These are phyloP conservation scores for Dromiciops gliroides DNA, from an alignment of 2,113 vertebrate species.

Conservation along the genomic window DNA sequence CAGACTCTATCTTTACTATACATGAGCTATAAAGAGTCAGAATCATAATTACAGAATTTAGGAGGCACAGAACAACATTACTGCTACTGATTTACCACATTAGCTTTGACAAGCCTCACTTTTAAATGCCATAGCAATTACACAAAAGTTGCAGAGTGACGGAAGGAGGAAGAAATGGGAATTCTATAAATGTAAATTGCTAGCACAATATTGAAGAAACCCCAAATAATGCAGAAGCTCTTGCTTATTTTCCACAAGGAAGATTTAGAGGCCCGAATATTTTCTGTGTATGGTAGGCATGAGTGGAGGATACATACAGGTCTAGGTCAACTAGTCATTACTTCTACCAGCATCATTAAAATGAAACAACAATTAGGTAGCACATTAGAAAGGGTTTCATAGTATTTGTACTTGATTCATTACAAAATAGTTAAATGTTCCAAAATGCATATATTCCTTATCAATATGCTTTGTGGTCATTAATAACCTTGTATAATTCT, in stretches of 20 bases:
- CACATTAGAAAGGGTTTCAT: background rate
- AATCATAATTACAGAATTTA: conserved; percentile 40
- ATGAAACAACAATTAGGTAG: background rate
- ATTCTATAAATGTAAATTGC: background rate
- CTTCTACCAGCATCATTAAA: background rate
- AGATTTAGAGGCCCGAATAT: background rate
- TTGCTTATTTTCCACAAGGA: conserved; percentile 13
- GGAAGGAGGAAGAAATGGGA: background rate
- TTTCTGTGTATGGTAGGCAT: background rate
- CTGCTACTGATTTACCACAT: background rate
- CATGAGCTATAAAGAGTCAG: background rate
- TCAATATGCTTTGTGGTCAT: background rate
- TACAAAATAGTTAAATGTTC: background rate
- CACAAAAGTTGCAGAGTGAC: background rate
- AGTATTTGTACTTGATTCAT: background rate
- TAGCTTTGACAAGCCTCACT: background rate
- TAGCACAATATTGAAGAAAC: background rate
- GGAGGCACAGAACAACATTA: background rate
- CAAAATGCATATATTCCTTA: background rate
- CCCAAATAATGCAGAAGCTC: background rate
- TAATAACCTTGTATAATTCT: background rate
- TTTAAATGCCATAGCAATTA: conserved; percentile 23
- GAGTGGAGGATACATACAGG: background rate
- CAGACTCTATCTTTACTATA: background rate
- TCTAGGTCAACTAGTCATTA: background rate